Base-by-base conservation (phyloP, 92 coral and sea anemone genomes). In the Montipora capitata region DNA sequence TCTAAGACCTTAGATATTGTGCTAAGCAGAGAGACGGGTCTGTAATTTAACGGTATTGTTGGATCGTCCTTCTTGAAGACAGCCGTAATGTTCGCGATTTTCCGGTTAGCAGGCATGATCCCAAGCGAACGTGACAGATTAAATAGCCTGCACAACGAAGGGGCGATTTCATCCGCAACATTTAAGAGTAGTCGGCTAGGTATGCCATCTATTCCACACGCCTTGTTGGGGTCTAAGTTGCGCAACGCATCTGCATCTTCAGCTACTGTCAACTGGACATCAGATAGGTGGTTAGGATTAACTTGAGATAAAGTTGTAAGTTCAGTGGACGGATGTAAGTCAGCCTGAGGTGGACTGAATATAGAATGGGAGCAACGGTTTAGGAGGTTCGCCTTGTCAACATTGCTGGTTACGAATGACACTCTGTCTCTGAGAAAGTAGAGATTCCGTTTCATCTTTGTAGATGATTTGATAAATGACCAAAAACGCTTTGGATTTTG, bases 11-110 rank as follows among this genome's bases (percentile, higher is more conserved):
- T 93, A 4, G 92, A 90, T 1, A 78, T 8, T 48, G 58, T 74
- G 57, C 92, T 80, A 3, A 90, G 73, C 68, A 90, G 78, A 5
- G 96, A 93, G n/a, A 82, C 86, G 10, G 94, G 94, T 56, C 92
- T 68, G 59, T 90, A 84, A 67, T 78, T 90, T 17, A 14, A 13
- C 41, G 89, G 62, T 16, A 77, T 73, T 40, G 92, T 62, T 35
- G 89, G 89, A 11, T 88, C 90, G 64, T 83, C 83, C 41, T 52
- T 90, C 64, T 89, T 84, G 73, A 72, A 73, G 68, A 89, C 90
- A 40, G 95, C 83, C 12, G 91, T 78, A 49, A 79, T 57, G 68
- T 79, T 80, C 14, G 93, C 88, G 51, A 45, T 27, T 67, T 89
- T 92, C 88, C 95, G 85, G 64, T 20, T 45, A 9, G 77, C 59